Evolutionary conservation across 1,140 invertebrate species (phyloP).

Genomic region (Wasmannia auropunctata): DNA sequence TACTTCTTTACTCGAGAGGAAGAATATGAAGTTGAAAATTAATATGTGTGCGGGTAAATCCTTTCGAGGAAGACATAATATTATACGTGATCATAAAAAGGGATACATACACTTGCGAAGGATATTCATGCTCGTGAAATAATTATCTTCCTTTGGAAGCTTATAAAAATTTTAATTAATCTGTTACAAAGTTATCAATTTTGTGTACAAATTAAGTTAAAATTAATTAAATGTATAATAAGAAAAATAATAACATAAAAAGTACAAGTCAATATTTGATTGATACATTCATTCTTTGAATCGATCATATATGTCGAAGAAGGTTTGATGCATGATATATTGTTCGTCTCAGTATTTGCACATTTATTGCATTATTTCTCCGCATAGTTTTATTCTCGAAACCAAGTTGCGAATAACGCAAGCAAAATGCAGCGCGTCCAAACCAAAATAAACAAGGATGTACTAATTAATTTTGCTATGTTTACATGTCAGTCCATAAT

Average conservation of each 20-base stretch:
- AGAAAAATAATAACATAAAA: not conserved
- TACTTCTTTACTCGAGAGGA: not conserved
- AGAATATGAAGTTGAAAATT: conserved; percentile 18
- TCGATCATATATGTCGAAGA: not conserved
- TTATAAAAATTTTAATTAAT: not conserved
- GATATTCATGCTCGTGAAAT: not conserved
- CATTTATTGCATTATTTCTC: not conserved
- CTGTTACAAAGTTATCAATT: not conserved
- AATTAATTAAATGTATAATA: not conserved
- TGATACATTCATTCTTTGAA: not conserved
- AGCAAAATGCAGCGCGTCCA: not conserved
- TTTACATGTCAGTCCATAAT: conserved; percentile 13
- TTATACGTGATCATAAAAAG: not conserved
- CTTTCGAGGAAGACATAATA: not conserved
- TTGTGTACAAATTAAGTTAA: not conserved
- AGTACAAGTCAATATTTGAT: not conserved
- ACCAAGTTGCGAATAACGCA: not conserved
- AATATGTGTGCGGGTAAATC: not conserved
- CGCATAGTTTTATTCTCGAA: not conserved
- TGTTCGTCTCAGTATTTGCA: not conserved
- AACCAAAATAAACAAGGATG: conserved; percentile 12
- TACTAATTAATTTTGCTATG: conserved; percentile 30
- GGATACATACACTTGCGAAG: not conserved
- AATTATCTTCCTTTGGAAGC: not conserved
- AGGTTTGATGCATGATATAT: no score